phyloP scores from a whole-genome alignment of 2,888 invertebrate species.

The Oligia latruncula region DNA sequence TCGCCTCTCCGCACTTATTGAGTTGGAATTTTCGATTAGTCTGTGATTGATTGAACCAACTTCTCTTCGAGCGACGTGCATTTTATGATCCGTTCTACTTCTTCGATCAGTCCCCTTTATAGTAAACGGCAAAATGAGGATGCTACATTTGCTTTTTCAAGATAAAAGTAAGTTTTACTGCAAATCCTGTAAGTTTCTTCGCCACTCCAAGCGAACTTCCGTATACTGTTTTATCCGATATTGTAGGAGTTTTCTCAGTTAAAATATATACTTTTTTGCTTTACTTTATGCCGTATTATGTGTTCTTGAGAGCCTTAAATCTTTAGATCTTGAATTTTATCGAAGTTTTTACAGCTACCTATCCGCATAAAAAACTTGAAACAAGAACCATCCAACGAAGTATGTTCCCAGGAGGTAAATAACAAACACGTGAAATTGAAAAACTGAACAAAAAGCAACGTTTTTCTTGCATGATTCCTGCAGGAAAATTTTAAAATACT shows the following conservation, averaged over 20 bases:
- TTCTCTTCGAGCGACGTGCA: slow-evolving; percentile 83
- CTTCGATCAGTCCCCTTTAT: slow-evolving; percentile 75
- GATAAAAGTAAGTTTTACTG: slow-evolving; percentile 50
- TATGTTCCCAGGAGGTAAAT: background rate
- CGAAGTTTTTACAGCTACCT: background rate
- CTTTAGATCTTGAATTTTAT: slow-evolving; percentile 1
- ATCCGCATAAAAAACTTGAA: background rate
- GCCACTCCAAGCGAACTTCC: slow-evolving; percentile 45
- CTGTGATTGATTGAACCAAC: slow-evolving; percentile 89
- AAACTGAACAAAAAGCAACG: slow-evolving; percentile 1
- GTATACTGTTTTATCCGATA: slow-evolving; percentile 54
- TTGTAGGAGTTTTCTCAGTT: slow-evolving; percentile 26
- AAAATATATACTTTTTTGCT: slow-evolving; percentile 43
- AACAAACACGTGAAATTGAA: slow-evolving; percentile 12
- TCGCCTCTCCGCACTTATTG: slow-evolving; percentile 83
- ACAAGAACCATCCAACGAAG: background rate
- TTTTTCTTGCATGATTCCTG: background rate
- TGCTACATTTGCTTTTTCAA: slow-evolving; percentile 59
- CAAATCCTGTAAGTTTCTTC: slow-evolving; percentile 54
- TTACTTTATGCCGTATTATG: slow-evolving; percentile 42
- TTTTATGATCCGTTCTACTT: slow-evolving; percentile 88
- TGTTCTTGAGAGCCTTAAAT: background rate
- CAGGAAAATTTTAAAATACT: slow-evolving; percentile 8
- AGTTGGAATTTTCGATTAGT: slow-evolving; percentile 89
- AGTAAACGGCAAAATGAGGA: slow-evolving; percentile 75